These are phyloP conservation scores for Drosophila paranaensis DNA, from an alignment of 2,888 invertebrate species.

Conservation along the genomic window DNA sequence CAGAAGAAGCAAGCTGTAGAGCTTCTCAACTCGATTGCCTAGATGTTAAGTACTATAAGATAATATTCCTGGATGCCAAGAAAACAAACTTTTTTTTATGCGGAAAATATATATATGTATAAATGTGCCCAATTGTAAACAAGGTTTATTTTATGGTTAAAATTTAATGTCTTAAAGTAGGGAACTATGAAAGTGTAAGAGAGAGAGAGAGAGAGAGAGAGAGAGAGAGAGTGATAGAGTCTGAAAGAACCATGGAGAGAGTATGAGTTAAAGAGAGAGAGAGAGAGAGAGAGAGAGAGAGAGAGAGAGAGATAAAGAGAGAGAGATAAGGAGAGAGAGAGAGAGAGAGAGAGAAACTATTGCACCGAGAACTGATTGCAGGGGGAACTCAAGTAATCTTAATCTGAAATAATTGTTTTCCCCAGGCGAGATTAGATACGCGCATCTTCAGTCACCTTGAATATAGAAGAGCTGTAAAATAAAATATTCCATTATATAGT, in stretches of 20 bases:
- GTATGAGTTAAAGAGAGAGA: background rate
- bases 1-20: conserved; percentile 24
- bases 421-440: background rate
- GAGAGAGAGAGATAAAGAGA: background rate
- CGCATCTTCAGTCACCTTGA: background rate
- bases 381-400: background rate
- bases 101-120: background rate
- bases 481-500: too few species aligned
- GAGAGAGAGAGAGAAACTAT: too few species aligned
- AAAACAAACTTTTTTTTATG: background rate
- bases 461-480: background rate
- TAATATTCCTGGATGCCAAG: background rate
- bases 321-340: too few species aligned
- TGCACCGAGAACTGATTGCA: too few species aligned
- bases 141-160: background rate
- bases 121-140: background rate
- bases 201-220: background rate
- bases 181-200: background rate
- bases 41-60: background rate
- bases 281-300: background rate
- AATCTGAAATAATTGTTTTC: background rate
- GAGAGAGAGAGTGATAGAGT: too few species aligned
- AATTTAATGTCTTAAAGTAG: background rate
- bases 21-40: too few species aligned
- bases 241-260: too few species aligned